Conservation (phyloP, 1,140 invertebrate species). For the Brachystomella parvula region DNA sequence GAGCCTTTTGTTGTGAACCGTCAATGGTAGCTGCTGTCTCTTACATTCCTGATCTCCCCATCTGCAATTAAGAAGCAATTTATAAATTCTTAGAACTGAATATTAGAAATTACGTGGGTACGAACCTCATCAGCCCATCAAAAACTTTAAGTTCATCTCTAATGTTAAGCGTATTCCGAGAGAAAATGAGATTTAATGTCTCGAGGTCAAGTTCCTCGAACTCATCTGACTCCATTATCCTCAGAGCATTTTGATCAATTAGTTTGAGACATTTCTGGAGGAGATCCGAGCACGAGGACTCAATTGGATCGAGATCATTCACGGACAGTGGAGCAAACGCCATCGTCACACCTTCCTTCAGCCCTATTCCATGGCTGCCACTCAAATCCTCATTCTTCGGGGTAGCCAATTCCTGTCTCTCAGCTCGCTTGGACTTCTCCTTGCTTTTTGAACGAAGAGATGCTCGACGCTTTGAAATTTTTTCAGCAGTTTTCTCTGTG, state of each 20-base stretch:
- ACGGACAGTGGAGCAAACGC: not conserved
- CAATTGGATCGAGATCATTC: constrained; percentile 26
- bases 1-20: constrained; percentile 51
- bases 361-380: not conserved
- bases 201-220: constrained; percentile 56
- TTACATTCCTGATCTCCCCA: constrained; percentile 62
- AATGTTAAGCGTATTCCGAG: constrained; percentile 52
- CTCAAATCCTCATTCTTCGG: not conserved
- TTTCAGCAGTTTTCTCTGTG: not conserved
- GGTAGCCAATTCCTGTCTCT: not conserved
- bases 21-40: constrained; percentile 53
- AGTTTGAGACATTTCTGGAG: constrained; percentile 53
- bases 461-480: not conserved
- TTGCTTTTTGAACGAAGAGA: not conserved
- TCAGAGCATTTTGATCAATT: constrained; percentile 54
- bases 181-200: constrained; percentile 50
- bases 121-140: constrained; percentile 46
- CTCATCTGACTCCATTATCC: constrained; percentile 54
- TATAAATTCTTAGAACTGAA: too few species aligned
- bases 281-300: constrained; percentile 48
- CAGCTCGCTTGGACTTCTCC: not conserved
- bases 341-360: not conserved
- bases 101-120: too few species aligned
- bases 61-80: constrained; percentile 40
- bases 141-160: constrained; percentile 51